phyloP scores from a whole-genome alignment of 1,140 invertebrate species.

The Sitodiplosis mosellana region DNA sequence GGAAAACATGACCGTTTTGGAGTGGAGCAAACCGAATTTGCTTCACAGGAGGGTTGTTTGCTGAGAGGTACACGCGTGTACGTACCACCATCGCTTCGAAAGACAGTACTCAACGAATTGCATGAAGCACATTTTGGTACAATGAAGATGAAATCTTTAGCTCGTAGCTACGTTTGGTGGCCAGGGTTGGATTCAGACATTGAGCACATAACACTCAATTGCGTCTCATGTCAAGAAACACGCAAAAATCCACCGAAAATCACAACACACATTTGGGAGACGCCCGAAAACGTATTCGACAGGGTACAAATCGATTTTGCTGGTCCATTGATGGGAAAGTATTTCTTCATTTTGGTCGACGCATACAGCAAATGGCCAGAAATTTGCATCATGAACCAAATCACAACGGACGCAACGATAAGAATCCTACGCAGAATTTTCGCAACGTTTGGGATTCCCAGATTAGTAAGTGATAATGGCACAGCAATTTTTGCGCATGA shows the following conservation, averaged over 20 bases:
- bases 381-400: background rate
- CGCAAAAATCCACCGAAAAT: background rate
- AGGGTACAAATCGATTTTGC: background rate
- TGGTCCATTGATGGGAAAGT: background rate
- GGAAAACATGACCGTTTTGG: too few relatives aligned
- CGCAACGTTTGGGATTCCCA: background rate
- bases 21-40: too few relatives aligned
- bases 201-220: slow-evolving; percentile 8
- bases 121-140: slow-evolving; percentile 26
- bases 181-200: slow-evolving; percentile 24
- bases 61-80: too few relatives aligned
- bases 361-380: background rate
- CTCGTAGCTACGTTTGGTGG: slow-evolving; percentile 27
- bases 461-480: too few relatives aligned
- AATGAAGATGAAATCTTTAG: slow-evolving; percentile 23
- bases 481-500: too few relatives aligned
- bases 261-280: background rate
- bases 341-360: background rate
- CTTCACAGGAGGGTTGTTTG: too few relatives aligned
- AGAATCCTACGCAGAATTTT: background rate
- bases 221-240: background rate
- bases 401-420: background rate
- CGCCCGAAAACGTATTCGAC: background rate
- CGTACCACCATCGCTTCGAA: too few relatives aligned
- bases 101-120: slow-evolving; percentile 17